phyloP scores from a whole-genome alignment of 2,113 vertebrate species.

The Mohoua ochrocephala region DNA sequence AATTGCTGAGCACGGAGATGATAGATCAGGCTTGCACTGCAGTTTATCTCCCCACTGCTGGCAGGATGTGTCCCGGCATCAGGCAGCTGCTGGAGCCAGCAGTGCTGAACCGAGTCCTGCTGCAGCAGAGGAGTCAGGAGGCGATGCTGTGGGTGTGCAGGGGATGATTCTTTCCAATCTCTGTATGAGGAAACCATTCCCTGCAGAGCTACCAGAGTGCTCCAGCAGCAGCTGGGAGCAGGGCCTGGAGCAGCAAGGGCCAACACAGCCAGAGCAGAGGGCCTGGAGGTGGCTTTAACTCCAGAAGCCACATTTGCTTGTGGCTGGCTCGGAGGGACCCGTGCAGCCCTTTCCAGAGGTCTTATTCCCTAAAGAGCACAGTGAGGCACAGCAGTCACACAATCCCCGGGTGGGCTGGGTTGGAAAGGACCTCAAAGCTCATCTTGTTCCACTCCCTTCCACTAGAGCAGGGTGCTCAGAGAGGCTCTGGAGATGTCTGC shows the following conservation, averaged over 20 bases:
- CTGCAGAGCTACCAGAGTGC: background rate
- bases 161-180: background rate
- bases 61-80: background rate
- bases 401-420: too few relatives aligned
- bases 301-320: background rate
- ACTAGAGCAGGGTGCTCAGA: background rate
- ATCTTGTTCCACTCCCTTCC: background rate
- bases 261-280: background rate
- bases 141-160: background rate
- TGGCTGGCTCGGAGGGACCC: background rate
- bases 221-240: background rate
- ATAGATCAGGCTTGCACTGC: background rate
- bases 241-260: background rate
- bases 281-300: background rate
- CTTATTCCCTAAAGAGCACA: accelerated
- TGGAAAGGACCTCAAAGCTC: background rate
- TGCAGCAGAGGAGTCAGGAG: background rate
- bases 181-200: accelerated
- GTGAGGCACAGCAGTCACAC: accelerated
- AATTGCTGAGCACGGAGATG: background rate
- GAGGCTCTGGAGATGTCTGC: background rate
- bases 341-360: accelerated
- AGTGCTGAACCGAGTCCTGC: background rate
- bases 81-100: background rate
- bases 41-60: background rate